Evolutionary conservation across 2,888 invertebrate genomes (phyloP), one percentile per base, ranked within the genome.

Genomic region (Mechanitis mazaeus): DNA sequence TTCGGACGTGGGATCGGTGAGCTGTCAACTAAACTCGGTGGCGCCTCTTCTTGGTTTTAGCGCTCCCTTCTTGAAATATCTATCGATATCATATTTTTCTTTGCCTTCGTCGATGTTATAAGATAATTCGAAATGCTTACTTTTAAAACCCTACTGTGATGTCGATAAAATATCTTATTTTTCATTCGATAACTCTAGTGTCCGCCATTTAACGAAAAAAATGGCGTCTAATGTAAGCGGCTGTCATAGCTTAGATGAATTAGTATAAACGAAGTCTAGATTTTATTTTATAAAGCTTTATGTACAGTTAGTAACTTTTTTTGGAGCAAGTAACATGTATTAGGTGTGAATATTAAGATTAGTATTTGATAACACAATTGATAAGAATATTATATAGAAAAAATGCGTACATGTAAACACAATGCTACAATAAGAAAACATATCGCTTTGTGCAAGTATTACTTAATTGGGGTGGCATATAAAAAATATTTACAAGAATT

Each of bases 1-100:
- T 94, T 97, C 75, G 97, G 97, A 59, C 96, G 96, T 80, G 95
- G 97, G 71, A 94, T 97, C 75, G 97, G 97, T 70, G 96, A 97
- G 78, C 92, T 97, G 76, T 95, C 96, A 78, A 95, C 95, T 74
- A 96, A 96, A 88, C 92, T 97, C 70, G 96, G 96, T 68, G 95
- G 95, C 71, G 94, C 95, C 69, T 92, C 93, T 63, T 95, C 95
- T 84, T 96, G 96, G 96, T 96, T 96, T 91, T 96, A 94, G 91
- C 74, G 75, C 65, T 64, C 54, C 42, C 55, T 20, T 75, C 73
- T 63, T 67, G 68, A 72, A 65, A 68, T 70, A 70, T 28, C 73
- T 71, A 70, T 73, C 65, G 68, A 75, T 67, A 72, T 72, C 69
- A 70, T 74, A 75, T 68, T 70, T 77, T 76, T 73, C 67, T 80